Conservation (phyloP, 1,140 invertebrate genomes). For the Heliconius hermathena region DNA sequence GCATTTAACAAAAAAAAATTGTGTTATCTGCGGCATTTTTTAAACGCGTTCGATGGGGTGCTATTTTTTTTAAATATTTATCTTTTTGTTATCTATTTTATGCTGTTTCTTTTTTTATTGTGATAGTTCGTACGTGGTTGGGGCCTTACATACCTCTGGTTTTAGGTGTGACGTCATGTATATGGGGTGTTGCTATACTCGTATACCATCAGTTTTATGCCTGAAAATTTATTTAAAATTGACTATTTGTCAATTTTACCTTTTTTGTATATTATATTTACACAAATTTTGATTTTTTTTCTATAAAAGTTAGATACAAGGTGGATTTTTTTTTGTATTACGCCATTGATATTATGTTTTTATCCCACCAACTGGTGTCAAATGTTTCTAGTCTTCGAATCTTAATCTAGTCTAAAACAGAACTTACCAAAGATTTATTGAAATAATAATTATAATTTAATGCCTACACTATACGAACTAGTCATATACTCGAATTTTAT, state of each 20-base stretch:
- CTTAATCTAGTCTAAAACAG: conserved; percentile 53
- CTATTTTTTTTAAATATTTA: conserved; percentile 45
- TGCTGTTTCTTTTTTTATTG: conserved; percentile 52
- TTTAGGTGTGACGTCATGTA: conserved; percentile 86
- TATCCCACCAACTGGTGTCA: conserved; percentile 18
- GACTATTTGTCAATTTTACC: too few species aligned
- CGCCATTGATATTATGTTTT: conserved; percentile 13
- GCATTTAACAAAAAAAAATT: conserved; percentile 49
- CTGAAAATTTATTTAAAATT: conserved; percentile 44
- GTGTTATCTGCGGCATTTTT: conserved; percentile 71
- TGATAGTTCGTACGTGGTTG: conserved; percentile 75
- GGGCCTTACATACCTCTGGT: conserved; percentile 83
- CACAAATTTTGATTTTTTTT: too few species aligned
- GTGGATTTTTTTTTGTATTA: background rate
- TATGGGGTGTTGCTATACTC: conserved; percentile 88
- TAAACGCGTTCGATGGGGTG: conserved; percentile 55
- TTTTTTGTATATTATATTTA: too few species aligned
- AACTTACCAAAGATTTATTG: conserved; percentile 61
- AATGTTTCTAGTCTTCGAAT: conserved; percentile 53
- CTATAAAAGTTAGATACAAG: too few species aligned
- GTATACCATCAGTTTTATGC: conserved; percentile 76
- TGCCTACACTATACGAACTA: conserved; percentile 60
- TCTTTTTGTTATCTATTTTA: conserved; percentile 56
- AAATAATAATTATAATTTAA: conserved; percentile 35
- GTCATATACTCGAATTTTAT: conserved; percentile 53